A percentile compares a stretch with the other conserved stretches of the same genome.
Conservation (phyloP, 2,797 vertebrate genomes). For the Tenualosa thibaudeaui region DNA sequence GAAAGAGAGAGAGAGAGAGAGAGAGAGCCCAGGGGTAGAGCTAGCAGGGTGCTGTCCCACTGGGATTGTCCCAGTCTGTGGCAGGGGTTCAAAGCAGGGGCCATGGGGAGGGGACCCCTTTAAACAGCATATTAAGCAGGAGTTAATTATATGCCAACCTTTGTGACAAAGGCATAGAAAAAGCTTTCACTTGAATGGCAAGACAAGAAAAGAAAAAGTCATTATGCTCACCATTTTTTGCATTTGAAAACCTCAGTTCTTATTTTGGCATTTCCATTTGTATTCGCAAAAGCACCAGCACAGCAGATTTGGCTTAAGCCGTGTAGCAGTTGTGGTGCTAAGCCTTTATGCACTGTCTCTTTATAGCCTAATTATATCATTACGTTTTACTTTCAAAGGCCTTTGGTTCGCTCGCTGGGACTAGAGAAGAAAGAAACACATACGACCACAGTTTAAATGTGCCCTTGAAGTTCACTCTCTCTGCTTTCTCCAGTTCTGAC, state of each 20-base stretch:
- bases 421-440: constrained; percentile 10
- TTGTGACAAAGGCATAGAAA: constrained; percentile 76
- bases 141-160: constrained; percentile 84
- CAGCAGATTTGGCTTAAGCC: constrained; percentile 55
- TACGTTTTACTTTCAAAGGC: constrained; percentile 27
- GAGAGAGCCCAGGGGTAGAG: constrained; percentile 42
- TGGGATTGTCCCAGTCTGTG: constrained; percentile 72
- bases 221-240: constrained; percentile 79
- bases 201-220: constrained; percentile 79
- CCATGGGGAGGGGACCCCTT: constrained; percentile 76
- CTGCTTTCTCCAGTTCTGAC: constrained; percentile 13
- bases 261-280: constrained; percentile 78
- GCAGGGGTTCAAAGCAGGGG: constrained; percentile 78
- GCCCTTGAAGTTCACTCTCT: constrained; percentile 11
- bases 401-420: background rate
- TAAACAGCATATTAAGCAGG: constrained; percentile 83
- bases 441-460: constrained; percentile 18
- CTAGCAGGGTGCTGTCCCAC: constrained; percentile 69
- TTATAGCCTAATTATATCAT: constrained; percentile 47
- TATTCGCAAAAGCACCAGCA: constrained; percentile 60
- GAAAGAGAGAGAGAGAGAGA: constrained; percentile 43
- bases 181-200: constrained; percentile 76
- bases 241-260: constrained; percentile 79
- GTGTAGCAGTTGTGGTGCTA: constrained; percentile 46
- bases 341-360: constrained; percentile 45